Evolutionary conservation across 2,113 vertebrate species (phyloP), one percentile per base, ranked within the genome.

Genomic region (Mola mola): DNA sequence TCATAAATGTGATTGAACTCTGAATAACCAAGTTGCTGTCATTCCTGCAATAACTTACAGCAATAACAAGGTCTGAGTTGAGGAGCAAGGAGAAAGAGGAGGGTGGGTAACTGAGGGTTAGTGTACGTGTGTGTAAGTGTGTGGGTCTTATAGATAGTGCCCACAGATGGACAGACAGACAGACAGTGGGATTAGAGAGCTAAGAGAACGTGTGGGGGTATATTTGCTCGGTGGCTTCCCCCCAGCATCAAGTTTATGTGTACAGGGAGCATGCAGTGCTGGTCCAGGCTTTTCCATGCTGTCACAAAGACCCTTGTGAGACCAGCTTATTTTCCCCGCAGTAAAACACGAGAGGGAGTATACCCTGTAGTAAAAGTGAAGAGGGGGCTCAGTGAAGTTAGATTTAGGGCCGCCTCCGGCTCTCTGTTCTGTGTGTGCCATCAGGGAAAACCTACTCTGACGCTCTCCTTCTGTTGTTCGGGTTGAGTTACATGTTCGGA

Each of bases 271-370:
- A 59, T 81, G 75, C 49, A 57, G 37, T 66, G 82, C 72, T 75
- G 82, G 86, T 86, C 59, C 65, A 72, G 64, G 71, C 73, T 77
- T 89, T 91, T 92, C 87, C 88, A 88, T 90, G 83, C 85, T 69
- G 85, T 89, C 90, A 90, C 86, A 89, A 85, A 88, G 88, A 72
- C 77, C 83, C 73, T 81, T 85, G 78, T 90, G 87, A 91, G 82
- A 87, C 79, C 70, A 49, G 72, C 76, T 76, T 91, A 83, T 92
- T 91, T 92, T 90, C 82, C 82, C 81, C 84, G 87, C 89, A 90
- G 89, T 91, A 91, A 92, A 91, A 90, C 85, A 75, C 55, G n/a
- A n/a, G n/a, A n/a, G n/a, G n/a, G n/a, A n/a, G n/a, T n/a, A n/a
- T n/a, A n/a, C n/a, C n/a, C n/a, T n/a, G n/a, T n/a, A n/a, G n/a